Evolutionary conservation across 2,888 invertebrate genomes (phyloP).

Genomic region (Galeopsomyia nigrocyanea): DNA sequence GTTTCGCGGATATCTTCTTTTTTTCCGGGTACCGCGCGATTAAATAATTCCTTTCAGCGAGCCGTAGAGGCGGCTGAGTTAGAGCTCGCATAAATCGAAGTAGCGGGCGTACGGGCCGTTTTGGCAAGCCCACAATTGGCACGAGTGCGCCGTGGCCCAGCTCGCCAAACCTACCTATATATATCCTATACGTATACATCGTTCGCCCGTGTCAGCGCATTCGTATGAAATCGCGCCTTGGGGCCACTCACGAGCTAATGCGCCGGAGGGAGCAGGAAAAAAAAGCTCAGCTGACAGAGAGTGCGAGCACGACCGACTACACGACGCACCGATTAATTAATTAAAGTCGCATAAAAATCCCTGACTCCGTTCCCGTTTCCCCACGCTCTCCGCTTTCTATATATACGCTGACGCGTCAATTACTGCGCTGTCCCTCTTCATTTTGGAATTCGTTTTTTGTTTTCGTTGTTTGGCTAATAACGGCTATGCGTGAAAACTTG

Average conservation of each 20-base stretch:
- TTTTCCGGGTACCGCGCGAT: conserved; percentile 32
- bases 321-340: neutral
- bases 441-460: too few relatives aligned
- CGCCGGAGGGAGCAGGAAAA: too few relatives aligned
- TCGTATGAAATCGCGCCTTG: too few relatives aligned
- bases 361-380: conserved; percentile 44
- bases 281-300: too few relatives aligned
- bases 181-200: too few relatives aligned
- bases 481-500: conserved; percentile 53
- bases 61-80: conserved; percentile 30
- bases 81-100: conserved; percentile 32
- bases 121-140: conserved; percentile 49
- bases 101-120: conserved; percentile 1
- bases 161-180: neutral
- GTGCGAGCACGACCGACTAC: too few relatives aligned
- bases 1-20: conserved; percentile 18
- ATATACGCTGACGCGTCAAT: too few relatives aligned
- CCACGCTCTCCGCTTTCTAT: too few relatives aligned
- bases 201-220: too few relatives aligned
- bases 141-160: conserved; percentile 41
- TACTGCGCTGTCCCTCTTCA: too few relatives aligned
- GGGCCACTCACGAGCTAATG: too few relatives aligned
- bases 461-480: conserved; percentile 50
- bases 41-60: conserved; percentile 41
- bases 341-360: neutral